Evolutionary conservation across 2,113 vertebrate genomes (phyloP), one percentile per base, ranked within the genome.

Genomic region (Genyomyrus donnyi): DNA sequence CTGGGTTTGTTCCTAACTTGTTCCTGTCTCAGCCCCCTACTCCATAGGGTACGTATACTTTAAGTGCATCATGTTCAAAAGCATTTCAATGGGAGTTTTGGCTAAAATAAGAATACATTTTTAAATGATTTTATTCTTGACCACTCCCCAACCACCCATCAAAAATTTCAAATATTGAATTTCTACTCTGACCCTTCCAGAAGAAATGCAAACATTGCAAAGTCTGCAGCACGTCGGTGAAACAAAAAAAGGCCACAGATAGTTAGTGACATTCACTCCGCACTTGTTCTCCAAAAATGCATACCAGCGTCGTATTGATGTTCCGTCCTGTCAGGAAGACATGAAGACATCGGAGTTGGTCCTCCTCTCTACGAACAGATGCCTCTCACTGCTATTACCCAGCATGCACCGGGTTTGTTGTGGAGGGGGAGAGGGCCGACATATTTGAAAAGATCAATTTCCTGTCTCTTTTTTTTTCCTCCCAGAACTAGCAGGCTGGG

Each of bases 371-470:
- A 27, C 24, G 6, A 58, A 39, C 52, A 84, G 19, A 89, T 58
- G 21, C 53, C 56, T n/a, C 49, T 85, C 19, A 4, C 13, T 42
- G 70, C 27, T 58, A 58, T 58, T 46, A 89, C 74, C 74, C 74
- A 46, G 50, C 53, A 31, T 53, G 49, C 70, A 48, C 88, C 1
- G 19, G 35, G 88, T 45, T 84, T 53, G 85, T 31, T 35, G 10
- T 52, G 27, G 31, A n/a, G 35, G 88, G 49, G 31, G 27, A 21
- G 24, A 58, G 4, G 31, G 52, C 39, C 35, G 53, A 46, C 80
- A 85, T n/a, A 21, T 89, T 88, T 85, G 80, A 89, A 85, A 88
- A 84, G 77, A 58, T 88, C 80, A 85, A 31, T 88, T 88, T 88
- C 35, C 77, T 89, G 49, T 42, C 15, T 6, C 13, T 39, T n/a